Base-by-base conservation (phyloP, 2,888 invertebrate species). In the Galerucella pusilla region DNA sequence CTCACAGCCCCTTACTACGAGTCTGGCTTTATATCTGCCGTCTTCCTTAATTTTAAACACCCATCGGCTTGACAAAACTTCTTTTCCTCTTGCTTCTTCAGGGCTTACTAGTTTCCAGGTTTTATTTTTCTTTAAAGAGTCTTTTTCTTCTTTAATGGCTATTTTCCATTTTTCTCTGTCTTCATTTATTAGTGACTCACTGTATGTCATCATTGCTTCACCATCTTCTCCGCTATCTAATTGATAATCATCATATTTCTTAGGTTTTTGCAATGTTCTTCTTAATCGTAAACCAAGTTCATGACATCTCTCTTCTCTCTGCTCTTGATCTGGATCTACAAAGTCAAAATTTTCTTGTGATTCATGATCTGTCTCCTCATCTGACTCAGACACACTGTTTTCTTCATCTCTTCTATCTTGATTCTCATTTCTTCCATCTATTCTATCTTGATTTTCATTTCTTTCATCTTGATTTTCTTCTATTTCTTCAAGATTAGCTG, bases 11-110 rank as follows among this genome's bases (percentile, higher is more conserved):
- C 76, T 70, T 28, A 75, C 74, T 28, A 77, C 81, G 16, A 81
- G 25, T 71, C 79, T 73, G 25, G 80, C 80, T 67, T 80, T 80
- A 60, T 74, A 78, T 74, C 71, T 73, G 10, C 76, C 78, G 68
- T 78, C 75, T 66, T 81, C 80, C 65, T 81, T 80, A 1, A 77
- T 60, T 67, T 79, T 80, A 49, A 81, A 81, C 0, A 80, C 69
- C 79, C 81, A 81, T 75, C 73, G 75, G 60, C 73, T 79, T 20
- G 71, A 78, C 28, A 81, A 59, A 16, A 79, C 71, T 61, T 75
- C 77, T 61, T 71, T 79, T 42, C 67, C 71, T 67, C 35, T 61
- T 61, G 71, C 76, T 71, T 77, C 71, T 28, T 69, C 57, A 65
- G 60, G 64, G 73, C 67, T 66, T 12, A 78, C 77, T n/a, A 65